These are phyloP conservation scores for Heteromormyrus szaboi DNA, from an alignment of 2,797 vertebrate genomes.

Conservation along the genomic window DNA sequence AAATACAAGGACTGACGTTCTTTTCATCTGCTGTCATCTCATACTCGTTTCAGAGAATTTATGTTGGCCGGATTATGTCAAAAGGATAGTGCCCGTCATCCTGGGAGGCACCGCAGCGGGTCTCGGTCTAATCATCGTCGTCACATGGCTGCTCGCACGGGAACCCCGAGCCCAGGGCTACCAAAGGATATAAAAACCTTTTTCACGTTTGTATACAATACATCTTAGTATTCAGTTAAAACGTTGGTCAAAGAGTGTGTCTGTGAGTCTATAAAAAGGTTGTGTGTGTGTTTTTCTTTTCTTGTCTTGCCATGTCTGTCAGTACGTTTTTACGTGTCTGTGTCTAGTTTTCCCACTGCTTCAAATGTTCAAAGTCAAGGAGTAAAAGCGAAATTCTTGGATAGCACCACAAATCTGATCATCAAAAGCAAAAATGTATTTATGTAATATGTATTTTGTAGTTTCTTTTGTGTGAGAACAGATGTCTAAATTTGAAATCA, in stretches of 20 bases:
- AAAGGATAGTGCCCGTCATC: slow-evolving; percentile 55
- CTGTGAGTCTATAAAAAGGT: neutral
- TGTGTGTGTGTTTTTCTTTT: no score
- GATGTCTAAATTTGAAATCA: neutral
- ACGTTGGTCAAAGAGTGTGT: neutral
- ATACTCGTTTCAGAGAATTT: slow-evolving; percentile 65
- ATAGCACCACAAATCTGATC: neutral
- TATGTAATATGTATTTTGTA: neutral
- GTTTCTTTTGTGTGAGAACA: neutral
- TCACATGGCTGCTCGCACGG: slow-evolving; percentile 63
- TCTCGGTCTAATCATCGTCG: slow-evolving; percentile 58
- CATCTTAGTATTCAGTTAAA: neutral
- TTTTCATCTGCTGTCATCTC: neutral
- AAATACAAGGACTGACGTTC: neutral
- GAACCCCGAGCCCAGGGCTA: slow-evolving; percentile 63
- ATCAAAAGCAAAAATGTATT: neutral
- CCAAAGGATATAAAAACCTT: slow-evolving; percentile 56
- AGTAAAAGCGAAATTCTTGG: neutral
- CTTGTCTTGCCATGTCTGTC: neutral
- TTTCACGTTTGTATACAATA: neutral
- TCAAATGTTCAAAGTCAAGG: neutral
- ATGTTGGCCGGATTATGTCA: slow-evolving; percentile 70
- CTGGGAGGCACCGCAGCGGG: slow-evolving; percentile 58
- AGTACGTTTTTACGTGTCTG: neutral
- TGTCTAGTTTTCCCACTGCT: neutral